A percentile compares a stretch with the other conserved stretches of the same genome.
Conservation (phyloP, 2,113 vertebrate genomes). For the Mus spicilegus region DNA sequence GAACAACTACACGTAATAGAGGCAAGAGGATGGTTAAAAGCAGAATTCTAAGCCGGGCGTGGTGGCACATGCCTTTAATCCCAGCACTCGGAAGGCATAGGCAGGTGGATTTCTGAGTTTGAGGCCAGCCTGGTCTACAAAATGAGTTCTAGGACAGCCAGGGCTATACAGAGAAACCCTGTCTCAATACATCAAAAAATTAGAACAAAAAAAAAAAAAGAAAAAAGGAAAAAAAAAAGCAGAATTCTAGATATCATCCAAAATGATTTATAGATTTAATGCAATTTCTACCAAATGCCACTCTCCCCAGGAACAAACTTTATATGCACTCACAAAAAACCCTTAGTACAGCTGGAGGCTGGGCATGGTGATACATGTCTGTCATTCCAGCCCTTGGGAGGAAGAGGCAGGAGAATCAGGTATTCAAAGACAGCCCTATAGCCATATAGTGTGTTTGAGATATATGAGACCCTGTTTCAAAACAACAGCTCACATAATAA, state of each 20-base stretch:
- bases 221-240: not conserved
- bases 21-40: not conserved
- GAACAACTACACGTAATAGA: not conserved
- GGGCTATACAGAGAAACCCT: too few relatives aligned
- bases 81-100: too few relatives aligned
- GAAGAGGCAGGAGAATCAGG: not conserved
- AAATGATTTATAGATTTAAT: slow-evolving; percentile 1
- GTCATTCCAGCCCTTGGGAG: not conserved
- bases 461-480: not conserved
- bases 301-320: not conserved
- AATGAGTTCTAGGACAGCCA: too few relatives aligned
- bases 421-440: not conserved
- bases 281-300: not conserved
- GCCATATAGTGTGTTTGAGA: not conserved
- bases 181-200: too few relatives aligned
- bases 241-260: not conserved
- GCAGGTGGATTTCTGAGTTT: too few relatives aligned
- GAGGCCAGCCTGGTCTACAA: too few relatives aligned
- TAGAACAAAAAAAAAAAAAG: too few relatives aligned
- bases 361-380: not conserved
- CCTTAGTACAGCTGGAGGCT: not conserved
- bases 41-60: not conserved
- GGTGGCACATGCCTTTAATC: too few relatives aligned
- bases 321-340: not conserved
- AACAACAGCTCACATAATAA: not conserved